Base-by-base conservation (phyloP, 2,113 vertebrate genomes). In the Pollachius pollachius region DNA sequence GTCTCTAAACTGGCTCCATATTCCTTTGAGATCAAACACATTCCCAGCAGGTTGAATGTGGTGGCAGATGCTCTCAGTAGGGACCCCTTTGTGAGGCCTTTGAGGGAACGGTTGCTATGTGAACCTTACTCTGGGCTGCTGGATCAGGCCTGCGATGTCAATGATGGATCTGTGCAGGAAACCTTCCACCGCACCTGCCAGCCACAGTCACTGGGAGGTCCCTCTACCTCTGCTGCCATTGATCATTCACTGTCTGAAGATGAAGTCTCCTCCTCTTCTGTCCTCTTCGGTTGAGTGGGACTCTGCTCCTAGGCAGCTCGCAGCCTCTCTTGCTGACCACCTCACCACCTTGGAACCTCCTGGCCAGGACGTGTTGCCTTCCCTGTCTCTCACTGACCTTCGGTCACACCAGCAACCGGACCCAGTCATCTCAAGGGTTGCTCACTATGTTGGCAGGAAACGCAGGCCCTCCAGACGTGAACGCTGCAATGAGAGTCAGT, bases 1-100 rank as follows among this genome's bases (percentile, higher is more conserved):
- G 57, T 74, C 5, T 63, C 76, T 3, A 78, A 70, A 16, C 52
- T 74, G 3, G 60, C 72, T 16, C 27, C 52, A 3, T 74, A 69
- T 13, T 27, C 30, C 15, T 69, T 74, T 13, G 48, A 57, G n/a
- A 63, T 74, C 15, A 68, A 69, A 18, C 62, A 62, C 21, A 25
- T 68, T 18, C 61, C 66, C n/a, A 66, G 72, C 0, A 19, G 9
- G 1, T 25, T 62, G 16, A 69, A 62, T 21, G 25, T 58, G 4
- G 41, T 64, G 5, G 54, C 62, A 3, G 19, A 74, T 57, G 7
- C 61, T 2, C 13, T 74, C 58, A 65, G 62, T 30, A 57, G 61
- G 12, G 15, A 67, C 17, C 67, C 18, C 2, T 74, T 74, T 48
- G 67, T 69, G 13, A 48, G 58, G 30, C 13, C 67, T 17, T n/a